A percentile compares a stretch with the other conserved stretches of the same genome.
Conservation (phyloP, 2,797 vertebrate genomes). For the Otus scops region DNA sequence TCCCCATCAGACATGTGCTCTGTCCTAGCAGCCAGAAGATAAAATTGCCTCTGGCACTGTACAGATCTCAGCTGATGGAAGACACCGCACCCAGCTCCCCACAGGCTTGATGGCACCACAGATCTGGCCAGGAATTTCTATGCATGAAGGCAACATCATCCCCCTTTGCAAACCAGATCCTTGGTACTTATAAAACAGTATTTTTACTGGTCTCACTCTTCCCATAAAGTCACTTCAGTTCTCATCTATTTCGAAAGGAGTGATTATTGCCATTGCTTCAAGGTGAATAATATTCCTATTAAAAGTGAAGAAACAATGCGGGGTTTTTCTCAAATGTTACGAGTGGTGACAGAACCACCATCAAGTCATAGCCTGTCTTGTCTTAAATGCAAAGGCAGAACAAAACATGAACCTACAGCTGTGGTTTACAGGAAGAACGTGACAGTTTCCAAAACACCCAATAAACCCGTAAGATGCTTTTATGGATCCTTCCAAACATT, state of each 20-base stretch:
- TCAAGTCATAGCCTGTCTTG: background rate
- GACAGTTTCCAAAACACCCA: background rate
- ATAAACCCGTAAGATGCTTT: background rate
- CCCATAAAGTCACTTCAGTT: background rate
- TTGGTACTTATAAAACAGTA: background rate
- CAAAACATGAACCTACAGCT: background rate
- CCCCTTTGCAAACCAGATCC: background rate
- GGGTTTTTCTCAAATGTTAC: background rate
- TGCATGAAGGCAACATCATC: background rate
- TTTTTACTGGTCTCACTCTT: background rate
- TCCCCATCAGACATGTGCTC: no score
- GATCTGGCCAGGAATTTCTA: background rate
- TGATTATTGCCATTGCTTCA: background rate
- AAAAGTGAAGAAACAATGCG: background rate
- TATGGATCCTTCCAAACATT: fast-evolving
- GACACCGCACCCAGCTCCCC: background rate
- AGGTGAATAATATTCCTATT: background rate
- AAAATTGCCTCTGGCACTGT: background rate
- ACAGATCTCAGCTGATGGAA: background rate
- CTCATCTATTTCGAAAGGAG: background rate
- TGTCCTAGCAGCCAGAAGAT: background rate
- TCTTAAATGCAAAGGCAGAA: background rate
- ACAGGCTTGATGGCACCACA: fast-evolving
- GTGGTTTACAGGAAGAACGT: fast-evolving
- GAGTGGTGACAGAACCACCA: background rate